Base-by-base conservation (phyloP, 1,140 invertebrate genomes). In the Rhopalosiphum maidis region DNA sequence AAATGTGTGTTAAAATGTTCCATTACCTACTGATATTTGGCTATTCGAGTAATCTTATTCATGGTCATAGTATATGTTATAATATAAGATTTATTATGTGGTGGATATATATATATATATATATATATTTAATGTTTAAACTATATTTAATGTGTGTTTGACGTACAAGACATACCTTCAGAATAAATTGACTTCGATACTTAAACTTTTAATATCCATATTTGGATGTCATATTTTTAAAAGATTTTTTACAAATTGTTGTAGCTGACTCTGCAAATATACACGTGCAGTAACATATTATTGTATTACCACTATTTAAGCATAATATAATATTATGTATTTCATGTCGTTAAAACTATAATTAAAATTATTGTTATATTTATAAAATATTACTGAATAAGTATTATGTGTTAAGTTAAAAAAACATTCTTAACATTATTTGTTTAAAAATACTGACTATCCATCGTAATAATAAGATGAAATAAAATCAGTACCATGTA, bases 151-250 rank as follows among this genome's bases (percentile, higher is more conserved):
- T 68, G 30, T n/a, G 30, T 68, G 30, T 68, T 68, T n/a, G 60
- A 68, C 30, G 60, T 68, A 4, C 4, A n/a, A 15, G 30, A n/a
- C n/a, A n/a, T 0, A 68, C 60, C 30, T n/a, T 68, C 25, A n/a
- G 9, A 68, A 11, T 68, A 68, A 68, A 68, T n/a, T 4, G 30
- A 11, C 9, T 30, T 68, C 30, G 11, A 68, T 30, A n/a, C 60
- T 68, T 30, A 30, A 11, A 68, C 60, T n/a, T 68, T 68, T 68
- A 68, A 68, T 11, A 68, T n/a, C 30, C 30, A 4, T 68, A n/a
- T 68, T n/a, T 68, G 60, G 25, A n/a, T 68, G 60, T 68, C 60
- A 68, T 68, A n/a, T 68, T 68, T 68, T 68, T 68, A 68, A 68
- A 15, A n/a, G 30, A 4, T 15, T n/a, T 30, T 30, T 68, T 68